phyloP scores from a whole-genome alignment of 2,888 invertebrate genomes.

The Resseliella maxima region DNA sequence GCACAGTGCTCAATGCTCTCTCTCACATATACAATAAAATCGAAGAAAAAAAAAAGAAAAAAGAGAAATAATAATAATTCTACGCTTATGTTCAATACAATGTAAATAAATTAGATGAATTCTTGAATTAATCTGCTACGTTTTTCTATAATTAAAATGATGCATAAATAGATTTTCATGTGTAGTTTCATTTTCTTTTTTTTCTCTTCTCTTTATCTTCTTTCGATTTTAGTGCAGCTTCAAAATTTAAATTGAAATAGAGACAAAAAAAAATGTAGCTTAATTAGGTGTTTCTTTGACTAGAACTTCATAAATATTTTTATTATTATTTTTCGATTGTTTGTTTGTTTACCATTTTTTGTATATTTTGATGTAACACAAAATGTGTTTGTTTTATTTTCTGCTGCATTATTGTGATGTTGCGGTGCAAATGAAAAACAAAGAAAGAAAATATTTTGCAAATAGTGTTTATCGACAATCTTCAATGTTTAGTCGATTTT shows the following conservation, averaged over 20 bases:
- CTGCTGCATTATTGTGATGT: neutral
- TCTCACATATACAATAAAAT: neutral
- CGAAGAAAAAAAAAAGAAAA: conserved; percentile 16
- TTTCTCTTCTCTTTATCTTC: neutral
- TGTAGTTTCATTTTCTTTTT: neutral
- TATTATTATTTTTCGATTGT: neutral
- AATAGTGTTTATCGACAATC: too few species aligned
- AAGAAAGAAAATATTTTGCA: neutral
- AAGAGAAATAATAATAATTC: conserved; percentile 48
- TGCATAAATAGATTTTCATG: conserved; percentile 33
- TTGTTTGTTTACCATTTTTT: neutral
- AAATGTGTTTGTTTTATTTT: too few species aligned
- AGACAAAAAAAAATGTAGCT: neutral
- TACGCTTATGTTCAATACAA: conserved; percentile 32
- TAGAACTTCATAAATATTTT: conserved; percentile 14
- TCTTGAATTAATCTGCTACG: conserved; percentile 12
- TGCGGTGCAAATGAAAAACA: neutral
- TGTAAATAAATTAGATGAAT: conserved; percentile 33
- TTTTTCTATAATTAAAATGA: conserved; percentile 33
- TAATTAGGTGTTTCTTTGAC: conserved; percentile 42
- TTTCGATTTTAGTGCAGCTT: neutral
- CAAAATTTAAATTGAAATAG: neutral
- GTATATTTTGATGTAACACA: neutral
- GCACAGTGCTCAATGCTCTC: neutral
- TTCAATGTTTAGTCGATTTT: neutral